These are phyloP conservation scores for Remorina albescens DNA, from an alignment of 2,797 vertebrate species.

Conservation along the genomic window DNA sequence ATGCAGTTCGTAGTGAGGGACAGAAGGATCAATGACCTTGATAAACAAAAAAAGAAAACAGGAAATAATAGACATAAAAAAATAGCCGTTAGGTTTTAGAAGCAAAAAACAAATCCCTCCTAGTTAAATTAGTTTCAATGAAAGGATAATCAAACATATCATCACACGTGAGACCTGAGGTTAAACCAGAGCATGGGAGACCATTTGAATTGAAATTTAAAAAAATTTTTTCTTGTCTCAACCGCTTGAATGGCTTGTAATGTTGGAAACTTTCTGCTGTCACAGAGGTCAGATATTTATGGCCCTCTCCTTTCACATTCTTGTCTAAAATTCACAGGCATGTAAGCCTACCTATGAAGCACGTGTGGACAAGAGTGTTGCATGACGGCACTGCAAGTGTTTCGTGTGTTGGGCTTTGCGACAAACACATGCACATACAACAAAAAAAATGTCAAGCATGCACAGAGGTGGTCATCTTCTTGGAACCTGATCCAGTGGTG, in stretches of 20 bases:
- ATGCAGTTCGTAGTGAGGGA: conserved; percentile 24
- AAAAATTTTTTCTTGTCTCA: not conserved
- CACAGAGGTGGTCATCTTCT: conserved; percentile 30
- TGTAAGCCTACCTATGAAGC: conserved; percentile 47
- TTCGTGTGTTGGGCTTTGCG: conserved; percentile 41
- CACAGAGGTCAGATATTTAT: conserved; percentile 52
- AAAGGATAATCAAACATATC: not conserved
- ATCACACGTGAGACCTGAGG: not conserved
- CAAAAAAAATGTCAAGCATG: conserved; percentile 39
- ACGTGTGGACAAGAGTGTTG: conserved; percentile 42
- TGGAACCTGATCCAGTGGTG: conserved; percentile 34
- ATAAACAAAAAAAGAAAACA: conserved; percentile 61
- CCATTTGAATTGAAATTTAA: not conserved
- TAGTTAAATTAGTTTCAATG: not conserved
- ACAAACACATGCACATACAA: too few relatives aligned
- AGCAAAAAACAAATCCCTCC: conserved; percentile 1
- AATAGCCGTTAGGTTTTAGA: conserved; percentile 3
- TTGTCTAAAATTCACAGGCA: conserved; percentile 43
- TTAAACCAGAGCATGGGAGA: not conserved
- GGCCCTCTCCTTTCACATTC: conserved; percentile 42
- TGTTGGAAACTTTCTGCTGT: conserved; percentile 18
- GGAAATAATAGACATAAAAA: conserved; percentile 31
- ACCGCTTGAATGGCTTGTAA: conserved; percentile 9
- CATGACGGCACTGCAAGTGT: conserved; percentile 36
- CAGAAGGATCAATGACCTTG: conserved; percentile 53